Conservation (phyloP, 2,888 invertebrate species). For the Bombyx huttoni region DNA sequence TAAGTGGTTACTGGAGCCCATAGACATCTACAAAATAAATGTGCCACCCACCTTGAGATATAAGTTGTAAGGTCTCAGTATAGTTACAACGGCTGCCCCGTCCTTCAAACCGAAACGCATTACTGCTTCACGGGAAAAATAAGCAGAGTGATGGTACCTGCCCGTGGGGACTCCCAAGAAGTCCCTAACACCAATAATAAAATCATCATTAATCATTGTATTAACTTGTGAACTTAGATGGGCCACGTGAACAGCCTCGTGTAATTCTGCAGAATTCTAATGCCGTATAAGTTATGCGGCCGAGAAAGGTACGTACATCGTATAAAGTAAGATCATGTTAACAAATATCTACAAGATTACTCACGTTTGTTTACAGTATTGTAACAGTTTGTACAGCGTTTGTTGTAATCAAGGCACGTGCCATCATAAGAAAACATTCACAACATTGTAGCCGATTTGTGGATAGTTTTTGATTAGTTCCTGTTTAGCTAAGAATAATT, state of each 20-base stretch:
- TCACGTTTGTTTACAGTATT: constrained; percentile 34
- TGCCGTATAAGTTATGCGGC: constrained; percentile 7
- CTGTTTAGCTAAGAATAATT: background rate
- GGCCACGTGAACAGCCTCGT: background rate
- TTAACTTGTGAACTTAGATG: constrained; percentile 1
- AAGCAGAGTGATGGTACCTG: too few relatives aligned
- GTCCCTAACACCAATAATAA: too few relatives aligned
- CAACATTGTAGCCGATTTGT: constrained; percentile 1
- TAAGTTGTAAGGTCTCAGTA: too few relatives aligned
- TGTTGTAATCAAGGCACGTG: constrained; percentile 26
- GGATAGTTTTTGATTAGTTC: background rate
- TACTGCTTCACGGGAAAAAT: too few relatives aligned
- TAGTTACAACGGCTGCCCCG: too few relatives aligned
- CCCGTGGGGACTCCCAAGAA: too few relatives aligned
- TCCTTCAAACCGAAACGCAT: too few relatives aligned
- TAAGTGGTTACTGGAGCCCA: too few relatives aligned
- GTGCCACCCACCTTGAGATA: too few relatives aligned
- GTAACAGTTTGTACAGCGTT: constrained; percentile 29
- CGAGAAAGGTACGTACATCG: constrained; percentile 22
- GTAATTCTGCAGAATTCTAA: constrained; percentile 10
- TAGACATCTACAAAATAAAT: too few relatives aligned
- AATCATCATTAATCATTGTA: too few relatives aligned
- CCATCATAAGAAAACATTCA: constrained; percentile 14
- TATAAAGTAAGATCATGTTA: constrained; percentile 25
- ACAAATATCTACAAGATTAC: constrained; percentile 29